These are phyloP conservation scores for Drosophila atripex DNA, from an alignment of 2,888 invertebrate genomes.

Conservation along the genomic window DNA sequence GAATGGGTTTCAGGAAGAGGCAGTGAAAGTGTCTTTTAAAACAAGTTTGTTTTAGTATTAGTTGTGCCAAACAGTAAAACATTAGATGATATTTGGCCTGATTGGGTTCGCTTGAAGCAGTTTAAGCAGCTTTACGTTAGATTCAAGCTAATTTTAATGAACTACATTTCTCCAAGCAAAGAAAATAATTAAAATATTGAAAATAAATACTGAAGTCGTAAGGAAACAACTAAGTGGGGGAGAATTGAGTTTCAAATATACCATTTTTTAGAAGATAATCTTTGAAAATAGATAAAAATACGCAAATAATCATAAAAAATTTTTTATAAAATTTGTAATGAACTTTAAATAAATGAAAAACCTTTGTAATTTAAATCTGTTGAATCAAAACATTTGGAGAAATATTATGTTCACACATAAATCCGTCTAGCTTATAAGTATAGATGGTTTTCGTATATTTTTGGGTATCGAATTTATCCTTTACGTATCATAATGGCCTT, in stretches of 20 bases:
- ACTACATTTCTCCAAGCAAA: constrained; percentile 16
- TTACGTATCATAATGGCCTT: constrained; percentile 32
- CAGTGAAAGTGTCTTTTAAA: constrained; percentile 68
- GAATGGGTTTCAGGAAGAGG: constrained; percentile 43
- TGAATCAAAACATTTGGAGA: neutral
- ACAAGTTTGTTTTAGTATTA: constrained; percentile 32
- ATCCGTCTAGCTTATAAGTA: neutral
- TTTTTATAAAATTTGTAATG: neutral
- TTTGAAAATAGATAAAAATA: too few relatives aligned
- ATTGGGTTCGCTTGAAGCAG: constrained; percentile 37
- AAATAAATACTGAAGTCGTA: neutral
- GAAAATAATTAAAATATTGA: neutral
- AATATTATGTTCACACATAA: neutral
- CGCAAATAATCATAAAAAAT: neutral
- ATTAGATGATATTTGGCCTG: constrained; percentile 42
- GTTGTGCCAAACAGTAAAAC: constrained; percentile 36
- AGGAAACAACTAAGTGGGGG: neutral
- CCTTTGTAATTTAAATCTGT: neutral
- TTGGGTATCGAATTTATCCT: constrained; percentile 47
- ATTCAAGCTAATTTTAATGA: constrained; percentile 30
- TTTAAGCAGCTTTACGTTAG: constrained; percentile 14
- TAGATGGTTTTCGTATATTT: constrained; percentile 21
- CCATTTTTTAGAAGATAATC: neutral
- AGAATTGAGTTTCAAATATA: too few relatives aligned
- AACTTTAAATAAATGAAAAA: too few relatives aligned